A percentile compares a stretch with the other conserved stretches of the same genome.
Evolutionary conservation across 2,113 vertebrate species (phyloP).

Genomic region (Zonotrichia leucophrys): DNA sequence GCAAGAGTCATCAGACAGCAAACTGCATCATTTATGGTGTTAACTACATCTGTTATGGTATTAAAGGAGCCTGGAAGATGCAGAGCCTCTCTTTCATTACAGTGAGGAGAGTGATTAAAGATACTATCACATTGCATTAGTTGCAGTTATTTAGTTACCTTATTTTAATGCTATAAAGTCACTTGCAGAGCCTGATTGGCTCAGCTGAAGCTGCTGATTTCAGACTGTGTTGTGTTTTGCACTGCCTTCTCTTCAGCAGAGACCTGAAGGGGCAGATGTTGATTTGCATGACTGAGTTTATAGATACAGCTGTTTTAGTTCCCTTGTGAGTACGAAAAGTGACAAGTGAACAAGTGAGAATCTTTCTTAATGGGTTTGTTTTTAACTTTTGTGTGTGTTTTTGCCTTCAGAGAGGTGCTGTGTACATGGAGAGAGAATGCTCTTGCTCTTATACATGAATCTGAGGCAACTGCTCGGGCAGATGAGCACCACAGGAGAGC

Average conservation of each 20-base stretch:
- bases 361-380: background rate
- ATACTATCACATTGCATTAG: background rate
- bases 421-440: conserved; percentile 77
- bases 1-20: background rate
- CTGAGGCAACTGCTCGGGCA: conserved; percentile 53
- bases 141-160: background rate
- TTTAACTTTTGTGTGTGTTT: background rate
- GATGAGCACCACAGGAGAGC: conserved; percentile 68
- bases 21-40: background rate
- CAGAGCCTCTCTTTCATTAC: background rate
- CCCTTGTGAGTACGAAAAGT: background rate
- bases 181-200: background rate
- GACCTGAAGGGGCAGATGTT: background rate
- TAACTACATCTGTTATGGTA: background rate
- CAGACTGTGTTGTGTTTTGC: background rate
- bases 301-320: background rate
- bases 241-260: background rate
- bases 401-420: conserved; percentile 65
- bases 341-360: background rate
- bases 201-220: background rate
- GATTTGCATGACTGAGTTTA: background rate
- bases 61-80: background rate
- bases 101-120: background rate
- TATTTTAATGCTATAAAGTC: background rate
- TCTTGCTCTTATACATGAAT: conserved; percentile 6